phyloP scores from a whole-genome alignment of 2,113 vertebrate species.

The Noctilio leporinus region DNA sequence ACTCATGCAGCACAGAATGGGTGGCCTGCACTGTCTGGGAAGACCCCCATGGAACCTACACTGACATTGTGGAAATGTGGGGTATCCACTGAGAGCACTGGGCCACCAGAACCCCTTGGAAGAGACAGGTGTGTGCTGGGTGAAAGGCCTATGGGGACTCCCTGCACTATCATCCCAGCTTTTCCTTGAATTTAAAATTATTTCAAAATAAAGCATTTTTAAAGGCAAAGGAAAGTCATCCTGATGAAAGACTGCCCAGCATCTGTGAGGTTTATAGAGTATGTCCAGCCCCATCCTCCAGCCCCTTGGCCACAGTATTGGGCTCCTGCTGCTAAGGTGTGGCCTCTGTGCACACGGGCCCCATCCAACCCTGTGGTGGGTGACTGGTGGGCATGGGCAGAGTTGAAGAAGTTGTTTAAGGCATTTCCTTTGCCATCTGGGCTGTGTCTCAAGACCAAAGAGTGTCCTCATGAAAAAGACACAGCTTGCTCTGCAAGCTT shows the following conservation, averaged over 20 bases:
- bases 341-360: accelerated
- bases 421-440: not conserved
- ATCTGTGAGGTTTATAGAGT: not conserved
- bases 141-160: not conserved
- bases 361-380: accelerated
- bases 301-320: not conserved
- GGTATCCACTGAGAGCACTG: accelerated
- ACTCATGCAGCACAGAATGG: not conserved
- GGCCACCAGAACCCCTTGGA: not conserved
- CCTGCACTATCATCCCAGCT: not conserved
- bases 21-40: not conserved
- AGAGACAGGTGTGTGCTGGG: accelerated
- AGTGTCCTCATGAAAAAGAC: not conserved
- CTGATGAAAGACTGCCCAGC: accelerated
- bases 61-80: accelerated
- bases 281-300: not conserved
- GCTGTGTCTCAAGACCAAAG: not conserved
- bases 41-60: not conserved
- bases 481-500: not conserved
- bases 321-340: not conserved
- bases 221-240: not conserved
- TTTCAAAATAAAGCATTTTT: not conserved
- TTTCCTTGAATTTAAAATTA: not conserved
- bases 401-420: not conserved
- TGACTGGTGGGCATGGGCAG: accelerated